Evolutionary conservation across 37 sponge, comb jelly and placozoan species (phyloP).

Genomic region (Cladorhizidae sp.): DNA sequence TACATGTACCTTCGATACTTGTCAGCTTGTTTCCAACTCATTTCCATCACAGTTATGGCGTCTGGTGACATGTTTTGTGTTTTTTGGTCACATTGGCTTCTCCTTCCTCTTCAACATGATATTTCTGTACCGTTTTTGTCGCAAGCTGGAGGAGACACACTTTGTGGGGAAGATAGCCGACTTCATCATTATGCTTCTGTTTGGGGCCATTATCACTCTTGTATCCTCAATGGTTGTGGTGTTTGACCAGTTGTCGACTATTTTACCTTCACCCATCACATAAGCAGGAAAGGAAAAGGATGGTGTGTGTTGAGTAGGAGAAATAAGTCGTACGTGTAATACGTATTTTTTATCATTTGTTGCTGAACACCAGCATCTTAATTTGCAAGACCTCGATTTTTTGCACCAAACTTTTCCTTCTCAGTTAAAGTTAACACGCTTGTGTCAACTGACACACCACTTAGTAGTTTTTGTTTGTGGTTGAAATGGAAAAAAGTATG

Average conservation of each 20-base stretch:
- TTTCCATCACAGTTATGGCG: constrained; percentile 85
- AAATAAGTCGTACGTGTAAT: too few species aligned
- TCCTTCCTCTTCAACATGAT: constrained; percentile 97
- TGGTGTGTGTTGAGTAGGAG: too few species aligned
- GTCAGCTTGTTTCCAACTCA: background rate
- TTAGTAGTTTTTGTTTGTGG: too few species aligned
- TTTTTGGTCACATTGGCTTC: constrained; percentile 94
- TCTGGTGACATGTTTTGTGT: constrained; percentile 89
- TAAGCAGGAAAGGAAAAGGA: too few species aligned
- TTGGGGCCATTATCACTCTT: constrained; percentile 84
- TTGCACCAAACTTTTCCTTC: too few species aligned
- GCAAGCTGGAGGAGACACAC: constrained; percentile 94
- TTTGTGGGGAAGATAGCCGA: constrained; percentile 91
- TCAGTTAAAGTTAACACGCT: too few species aligned
- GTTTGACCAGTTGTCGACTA: background rate
- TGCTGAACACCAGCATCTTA: too few species aligned
- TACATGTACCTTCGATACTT: background rate
- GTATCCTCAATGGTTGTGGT: constrained; percentile 37
- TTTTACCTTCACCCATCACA: background rate
- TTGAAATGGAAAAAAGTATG: too few species aligned
- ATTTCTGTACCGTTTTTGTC: constrained; percentile 94
- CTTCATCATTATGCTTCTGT: constrained; percentile 86
- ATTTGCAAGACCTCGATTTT: too few species aligned
- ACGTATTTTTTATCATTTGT: too few species aligned
- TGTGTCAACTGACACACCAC: too few species aligned